phyloP scores from a whole-genome alignment of 2,113 vertebrate genomes.

The Eulemur macaco region DNA sequence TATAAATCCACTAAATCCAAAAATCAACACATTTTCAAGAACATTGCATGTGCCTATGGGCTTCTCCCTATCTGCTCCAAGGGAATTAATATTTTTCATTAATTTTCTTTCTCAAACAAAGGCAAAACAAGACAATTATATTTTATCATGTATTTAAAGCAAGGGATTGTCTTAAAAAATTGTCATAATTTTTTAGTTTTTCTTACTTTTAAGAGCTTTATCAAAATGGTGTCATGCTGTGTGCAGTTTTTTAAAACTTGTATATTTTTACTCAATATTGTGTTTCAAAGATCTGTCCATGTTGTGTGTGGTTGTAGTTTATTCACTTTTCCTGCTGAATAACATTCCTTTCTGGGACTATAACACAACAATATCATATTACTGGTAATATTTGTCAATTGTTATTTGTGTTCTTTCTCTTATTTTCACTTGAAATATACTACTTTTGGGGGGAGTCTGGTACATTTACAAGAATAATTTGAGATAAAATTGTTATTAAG shows the following conservation, averaged over 20 bases:
- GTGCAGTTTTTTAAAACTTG: background rate
- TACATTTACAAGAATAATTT: background rate
- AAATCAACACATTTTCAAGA: background rate
- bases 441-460: background rate
- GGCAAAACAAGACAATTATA: background rate
- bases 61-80: background rate
- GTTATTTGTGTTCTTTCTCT: background rate
- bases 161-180: background rate
- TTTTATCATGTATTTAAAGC: background rate
- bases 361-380: background rate
- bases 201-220: background rate
- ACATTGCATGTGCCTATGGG: background rate
- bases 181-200: background rate
- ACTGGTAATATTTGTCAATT: background rate
- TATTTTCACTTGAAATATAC: background rate
- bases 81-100: background rate
- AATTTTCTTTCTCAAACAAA: background rate
- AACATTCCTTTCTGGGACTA: background rate
- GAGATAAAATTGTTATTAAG: background rate
- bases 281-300: background rate
- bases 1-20: background rate
- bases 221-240: background rate
- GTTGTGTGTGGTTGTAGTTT: background rate
- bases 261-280: background rate
- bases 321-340: background rate